Base-by-base conservation (phyloP, 2,797 vertebrate genomes). In the Anguilla marmorata region DNA sequence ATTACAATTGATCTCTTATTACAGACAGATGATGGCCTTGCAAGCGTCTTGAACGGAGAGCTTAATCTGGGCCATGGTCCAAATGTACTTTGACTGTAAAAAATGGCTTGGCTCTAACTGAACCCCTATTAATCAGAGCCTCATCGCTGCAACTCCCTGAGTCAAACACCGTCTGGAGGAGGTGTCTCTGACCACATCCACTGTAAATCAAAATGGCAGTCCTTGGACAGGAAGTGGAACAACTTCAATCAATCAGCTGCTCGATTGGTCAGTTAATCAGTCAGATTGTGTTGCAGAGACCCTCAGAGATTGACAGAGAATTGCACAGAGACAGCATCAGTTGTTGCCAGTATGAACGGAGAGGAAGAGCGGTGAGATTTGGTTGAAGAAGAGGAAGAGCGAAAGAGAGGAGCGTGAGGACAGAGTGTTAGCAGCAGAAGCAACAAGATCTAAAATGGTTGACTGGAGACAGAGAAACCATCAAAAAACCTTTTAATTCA, bases 301-400 rank as follows among this genome's bases (percentile, higher is more conserved):
- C 16, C 16, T 66, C 63, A 66, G 63, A 3, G 21, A 27, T 3
- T 33, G 7, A 41, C 76, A 45, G 76, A 48, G 41, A 41, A 33
- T 80, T 41, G 30, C 41, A 45, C 14, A 24, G 37, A 80, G 4
- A 21, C 54, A 56, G 54, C n/a, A 8, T 66, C 21, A 66, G 63
- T n/a, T 66, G 24, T 66, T 4, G 21, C 60, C 3, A 21, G 60
- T 21, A n/a, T 66, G 5, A 66, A 66, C 24, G 9, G 63, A 87
- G 82, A 88, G 90, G 89, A 91, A 84, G 85, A 24, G 37, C 60
- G 87, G 86, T 85, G 60, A 90, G 11, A 0, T 74, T 74, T 74
- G 69, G 87, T 3, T 88, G 88, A 89, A 86, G 50, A 69, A 86
- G 27, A 9, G n/a, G 12, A 4, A 48, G 50, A n/a, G 24, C 6